phyloP scores from a whole-genome alignment of 2,888 invertebrate species.

The Mesorhabditis sp. region DNA sequence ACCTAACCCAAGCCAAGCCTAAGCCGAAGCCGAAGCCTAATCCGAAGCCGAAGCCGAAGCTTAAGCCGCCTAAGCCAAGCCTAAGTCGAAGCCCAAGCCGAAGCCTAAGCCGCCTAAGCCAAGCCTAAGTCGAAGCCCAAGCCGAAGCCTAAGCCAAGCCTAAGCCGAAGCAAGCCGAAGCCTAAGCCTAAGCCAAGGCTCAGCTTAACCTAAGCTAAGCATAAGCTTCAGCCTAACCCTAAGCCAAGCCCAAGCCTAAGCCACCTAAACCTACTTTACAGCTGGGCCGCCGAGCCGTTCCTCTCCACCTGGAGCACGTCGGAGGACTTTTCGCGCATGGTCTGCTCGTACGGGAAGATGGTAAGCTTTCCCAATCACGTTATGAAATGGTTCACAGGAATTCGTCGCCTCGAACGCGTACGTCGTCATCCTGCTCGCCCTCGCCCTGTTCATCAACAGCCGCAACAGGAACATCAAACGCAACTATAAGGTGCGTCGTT shows the following conservation, averaged over 20 bases:
- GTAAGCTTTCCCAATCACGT: not conserved
- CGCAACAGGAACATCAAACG: constrained; percentile 54
- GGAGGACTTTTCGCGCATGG: constrained; percentile 33
- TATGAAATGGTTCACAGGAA: constrained; percentile 15
- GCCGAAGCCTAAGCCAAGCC: not conserved
- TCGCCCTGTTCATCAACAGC: constrained; percentile 50
- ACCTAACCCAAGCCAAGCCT: no score
- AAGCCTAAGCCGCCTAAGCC: not conserved
- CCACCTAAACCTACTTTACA: constrained; percentile 13
- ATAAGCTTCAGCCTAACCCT: no score
- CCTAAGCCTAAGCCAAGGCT: not conserved
- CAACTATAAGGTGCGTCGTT: constrained; percentile 46
- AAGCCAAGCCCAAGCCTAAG: not conserved
- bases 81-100: no score
- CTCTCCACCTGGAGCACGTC: constrained; percentile 36
- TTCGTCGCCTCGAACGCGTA: constrained; percentile 47
- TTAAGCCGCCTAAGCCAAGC: no score
- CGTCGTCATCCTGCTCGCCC: constrained; percentile 46
- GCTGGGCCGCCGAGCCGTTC: constrained; percentile 46
- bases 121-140: no score
- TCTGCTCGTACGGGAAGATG: constrained; percentile 37
- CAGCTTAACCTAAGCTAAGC: no score
- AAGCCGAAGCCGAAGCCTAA: no score
- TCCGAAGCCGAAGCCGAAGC: no score
- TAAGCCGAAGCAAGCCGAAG: no score